Base-by-base conservation (phyloP, 2,888 invertebrate species). In the Cryptops parisi region DNA sequence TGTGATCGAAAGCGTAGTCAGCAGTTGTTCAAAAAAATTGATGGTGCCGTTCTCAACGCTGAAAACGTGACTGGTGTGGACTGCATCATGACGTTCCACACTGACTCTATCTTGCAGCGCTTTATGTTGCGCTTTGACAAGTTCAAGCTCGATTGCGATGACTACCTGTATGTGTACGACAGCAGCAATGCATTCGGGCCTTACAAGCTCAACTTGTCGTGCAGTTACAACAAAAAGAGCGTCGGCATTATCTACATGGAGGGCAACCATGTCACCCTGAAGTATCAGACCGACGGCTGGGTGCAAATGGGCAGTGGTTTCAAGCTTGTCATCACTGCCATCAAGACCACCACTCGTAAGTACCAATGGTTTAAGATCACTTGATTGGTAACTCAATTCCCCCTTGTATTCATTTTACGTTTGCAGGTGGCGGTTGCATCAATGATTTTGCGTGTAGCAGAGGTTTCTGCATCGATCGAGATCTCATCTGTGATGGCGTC, bases 71-170 rank as follows among this genome's bases (percentile, higher is more conserved):
- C 86, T 60, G 86, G 89, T 70, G 75, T 90, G 65, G 85, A 90
- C 73, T 91, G 91, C 75, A 81, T 84, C 64, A 84, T 90, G 68
- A 91, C 90, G 54, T 91, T 90, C 73, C 90, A 90, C 74, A 91
- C 91, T 61, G 89, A 90, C 73, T 87, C 89, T 68, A 87, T 91
- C 64, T 76, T 90, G 64, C 91, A 91, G 74, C 78, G 88, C 63
- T 91, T 91, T 72, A 90, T 91, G 87, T 78, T 91, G 64, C 80
- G 90, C 65, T 91, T 91, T 72, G 90, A 91, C 68, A 78, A 84
- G 70, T 77, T 91, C 63, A 86, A 88, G 70, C 76, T 91, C 58
- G 91, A 91, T 73, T 91, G 91, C 74, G 90, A 90, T 68, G 91
- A 91, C 72, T 89, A 89, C 70, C 80, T 91, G 53, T 85, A 82